Evolutionary conservation across 2,797 vertebrate genomes (phyloP), one percentile per base, ranked within the genome.

Genomic region (Anomalospiza imberbis): DNA sequence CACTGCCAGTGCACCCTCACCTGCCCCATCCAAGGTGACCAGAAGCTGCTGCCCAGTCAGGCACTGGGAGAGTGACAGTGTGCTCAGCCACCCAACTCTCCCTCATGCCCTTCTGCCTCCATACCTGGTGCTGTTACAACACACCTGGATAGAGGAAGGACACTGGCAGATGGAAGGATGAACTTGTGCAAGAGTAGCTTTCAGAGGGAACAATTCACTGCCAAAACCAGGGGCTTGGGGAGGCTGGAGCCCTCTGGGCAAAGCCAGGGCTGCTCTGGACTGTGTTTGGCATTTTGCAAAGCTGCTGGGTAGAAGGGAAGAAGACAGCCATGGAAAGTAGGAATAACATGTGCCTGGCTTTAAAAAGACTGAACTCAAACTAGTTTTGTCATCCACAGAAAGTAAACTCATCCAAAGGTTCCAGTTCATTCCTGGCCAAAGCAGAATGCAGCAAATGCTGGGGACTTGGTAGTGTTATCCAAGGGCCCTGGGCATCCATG

Each of bases 1-100:
- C 0, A 0, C 26, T 9, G 2, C 34, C 51, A 76, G 29, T 1
- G 4, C 51, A 36, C 38, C 78, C 53, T 65, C 45, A 25, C 29
- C 76, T 48, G 34, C 8, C 20, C 50, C 20, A 47, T 31, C 12
- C 58, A 42, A 15, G 12, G 61, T 3, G 8, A 45, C 5, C 34
- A 82, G 83, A 44, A 73, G 50, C 18, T 8, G 40, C 61, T 28
- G 7, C 24, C 29, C 78, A 50, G 38, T 26, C 48, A 45, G 58
- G 18, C 54, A 31, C 47, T 20, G 36, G 54, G 45, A 91, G 9
- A 29, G 36, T 44, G 70, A 61, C 40, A 25, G 10, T 6, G 28
- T 29, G 44, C 62, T 78, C 57, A 73, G 54, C 14, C 32, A 67
- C 28, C 24, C 70, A 67, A 0, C 3, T 31, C 22, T 10, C 44